These are phyloP conservation scores for Hippolais icterina DNA, from an alignment of 2,113 vertebrate genomes.

Conservation along the genomic window DNA sequence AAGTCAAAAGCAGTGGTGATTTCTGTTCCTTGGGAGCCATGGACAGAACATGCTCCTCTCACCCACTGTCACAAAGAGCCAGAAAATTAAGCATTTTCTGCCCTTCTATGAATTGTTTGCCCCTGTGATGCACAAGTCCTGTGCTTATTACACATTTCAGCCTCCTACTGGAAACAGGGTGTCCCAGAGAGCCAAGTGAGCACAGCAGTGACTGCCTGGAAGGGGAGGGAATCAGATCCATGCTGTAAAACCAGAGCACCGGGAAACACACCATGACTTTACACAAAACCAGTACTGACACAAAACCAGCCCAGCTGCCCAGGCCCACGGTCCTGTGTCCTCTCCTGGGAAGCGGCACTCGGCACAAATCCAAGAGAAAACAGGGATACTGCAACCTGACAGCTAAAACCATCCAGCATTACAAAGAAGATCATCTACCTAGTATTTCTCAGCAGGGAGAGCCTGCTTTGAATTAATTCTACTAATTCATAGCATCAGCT, in stretches of 20 bases:
- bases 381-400: background rate
- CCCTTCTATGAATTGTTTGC: background rate
- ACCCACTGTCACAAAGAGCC: background rate
- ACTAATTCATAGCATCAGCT: background rate
- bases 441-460: background rate
- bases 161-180: background rate
- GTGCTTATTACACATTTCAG: background rate
- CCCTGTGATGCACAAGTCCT: background rate
- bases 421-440: background rate
- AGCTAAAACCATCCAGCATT: background rate
- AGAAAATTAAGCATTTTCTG: background rate
- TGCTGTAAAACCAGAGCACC: background rate
- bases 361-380: background rate
- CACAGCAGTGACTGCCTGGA: background rate
- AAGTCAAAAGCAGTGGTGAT: background rate
- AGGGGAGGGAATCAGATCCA: background rate
- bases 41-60: background rate
- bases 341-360: background rate
- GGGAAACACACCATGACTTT: rapidly evolving
- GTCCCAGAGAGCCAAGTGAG: background rate
- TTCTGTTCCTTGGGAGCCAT: background rate
- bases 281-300: background rate
- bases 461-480: background rate
- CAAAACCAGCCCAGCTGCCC: background rate
- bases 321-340: background rate